Percentiles rank a stretch among this genome's conserved stretches.
phyloP scores from a whole-genome alignment of 2,113 vertebrate genomes.

The Phoxinus phoxinus region DNA sequence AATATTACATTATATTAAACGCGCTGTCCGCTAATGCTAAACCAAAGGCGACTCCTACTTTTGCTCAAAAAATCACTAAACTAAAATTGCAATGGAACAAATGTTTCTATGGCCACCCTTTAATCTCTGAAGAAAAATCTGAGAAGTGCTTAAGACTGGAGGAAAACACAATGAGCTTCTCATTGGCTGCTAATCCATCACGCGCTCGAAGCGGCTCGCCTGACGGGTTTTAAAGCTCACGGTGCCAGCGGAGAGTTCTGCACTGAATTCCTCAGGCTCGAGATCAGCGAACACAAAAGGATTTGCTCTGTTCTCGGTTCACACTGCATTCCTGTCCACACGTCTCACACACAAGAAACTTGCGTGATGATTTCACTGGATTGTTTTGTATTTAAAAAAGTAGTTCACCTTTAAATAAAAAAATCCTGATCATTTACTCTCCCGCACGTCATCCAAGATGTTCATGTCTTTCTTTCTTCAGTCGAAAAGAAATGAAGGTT shows the following conservation, averaged over 20 bases:
- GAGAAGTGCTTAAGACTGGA: constrained; percentile 56
- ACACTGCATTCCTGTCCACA: background rate
- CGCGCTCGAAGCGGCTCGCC: constrained; percentile 59
- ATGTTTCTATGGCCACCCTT: constrained; percentile 10
- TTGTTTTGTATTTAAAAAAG: background rate
- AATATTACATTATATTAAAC: background rate
- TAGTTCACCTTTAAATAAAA: too few species aligned
- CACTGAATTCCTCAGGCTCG: background rate
- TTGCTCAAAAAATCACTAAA: background rate
- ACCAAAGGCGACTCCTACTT: background rate
- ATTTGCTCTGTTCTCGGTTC: background rate
- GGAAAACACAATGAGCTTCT: constrained; percentile 65
- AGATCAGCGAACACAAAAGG: background rate
- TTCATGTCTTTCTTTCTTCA: too few species aligned
- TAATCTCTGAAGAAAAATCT: constrained; percentile 59
- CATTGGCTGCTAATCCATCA: constrained; percentile 72
- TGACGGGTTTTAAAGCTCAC: constrained; percentile 12
- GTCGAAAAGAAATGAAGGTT: too few species aligned
- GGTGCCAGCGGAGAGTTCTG: background rate
- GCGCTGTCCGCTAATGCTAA: background rate
- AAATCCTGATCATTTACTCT: too few species aligned
- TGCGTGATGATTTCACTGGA: background rate
- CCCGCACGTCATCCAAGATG: too few species aligned
- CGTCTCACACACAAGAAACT: background rate
- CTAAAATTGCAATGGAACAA: background rate